phyloP scores from a whole-genome alignment of 2,888 invertebrate species.

The Athalia circularis region DNA sequence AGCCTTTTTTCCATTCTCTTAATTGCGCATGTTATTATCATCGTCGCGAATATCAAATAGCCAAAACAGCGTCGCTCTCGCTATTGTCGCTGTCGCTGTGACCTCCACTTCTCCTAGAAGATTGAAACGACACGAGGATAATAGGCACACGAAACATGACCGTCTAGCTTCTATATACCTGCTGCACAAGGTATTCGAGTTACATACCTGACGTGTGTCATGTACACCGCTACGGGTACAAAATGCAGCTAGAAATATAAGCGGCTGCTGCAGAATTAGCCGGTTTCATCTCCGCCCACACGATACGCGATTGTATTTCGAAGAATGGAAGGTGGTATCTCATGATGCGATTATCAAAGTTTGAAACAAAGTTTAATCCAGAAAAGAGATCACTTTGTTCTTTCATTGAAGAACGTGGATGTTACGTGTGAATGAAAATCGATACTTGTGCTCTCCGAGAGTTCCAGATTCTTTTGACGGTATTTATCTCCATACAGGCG shows the following conservation, averaged over 20 bases:
- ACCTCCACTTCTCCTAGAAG: neutral
- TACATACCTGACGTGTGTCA: neutral
- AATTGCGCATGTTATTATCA: neutral
- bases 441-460: neutral
- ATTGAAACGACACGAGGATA: constrained; percentile 3
- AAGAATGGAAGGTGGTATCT: too few species aligned
- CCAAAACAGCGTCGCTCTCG: neutral
- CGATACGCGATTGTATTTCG: too few species aligned
- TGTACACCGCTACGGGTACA: too few species aligned
- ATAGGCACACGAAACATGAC: neutral
- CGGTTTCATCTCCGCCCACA: too few species aligned
- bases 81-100: neutral
- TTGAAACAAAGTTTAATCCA: too few species aligned
- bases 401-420: too few species aligned
- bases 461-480: neutral
- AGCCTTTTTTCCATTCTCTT: neutral
- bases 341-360: too few species aligned
- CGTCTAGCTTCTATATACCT: neutral
- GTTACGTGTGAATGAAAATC: neutral
- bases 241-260: neutral
- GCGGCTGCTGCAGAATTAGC: too few species aligned
- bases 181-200: neutral
- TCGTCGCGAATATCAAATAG: neutral
- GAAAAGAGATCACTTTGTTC: too few species aligned
- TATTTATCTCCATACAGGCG: too few species aligned